phyloP scores from a whole-genome alignment of 2,888 invertebrate species.

The Phengaris arion region DNA sequence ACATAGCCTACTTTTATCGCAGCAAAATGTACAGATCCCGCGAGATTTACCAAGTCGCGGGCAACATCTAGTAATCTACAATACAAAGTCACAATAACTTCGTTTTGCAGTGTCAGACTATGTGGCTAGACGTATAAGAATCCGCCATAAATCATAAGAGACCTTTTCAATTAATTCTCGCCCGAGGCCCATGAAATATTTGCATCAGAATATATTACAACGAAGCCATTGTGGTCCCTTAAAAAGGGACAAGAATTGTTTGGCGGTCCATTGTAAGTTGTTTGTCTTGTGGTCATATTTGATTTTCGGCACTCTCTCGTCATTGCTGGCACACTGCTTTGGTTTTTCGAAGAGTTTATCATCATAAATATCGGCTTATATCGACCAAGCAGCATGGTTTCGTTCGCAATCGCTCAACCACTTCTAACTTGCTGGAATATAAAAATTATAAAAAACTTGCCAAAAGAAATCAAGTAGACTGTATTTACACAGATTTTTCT shows the following conservation, averaged over 20 bases:
- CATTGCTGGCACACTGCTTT: neutral
- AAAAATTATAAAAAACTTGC: too few relatives aligned
- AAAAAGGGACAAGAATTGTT: slow-evolving; percentile 53
- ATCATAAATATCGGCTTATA: neutral
- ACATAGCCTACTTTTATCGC: too few relatives aligned
- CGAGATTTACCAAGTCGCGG: too few relatives aligned
- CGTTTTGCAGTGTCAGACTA: neutral
- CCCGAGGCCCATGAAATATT: slow-evolving; percentile 49
- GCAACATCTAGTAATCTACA: too few relatives aligned
- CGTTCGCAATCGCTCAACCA: neutral
- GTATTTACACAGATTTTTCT: neutral
- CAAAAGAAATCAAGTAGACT: neutral
- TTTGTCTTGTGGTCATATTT: slow-evolving; percentile 74
- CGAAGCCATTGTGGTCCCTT: slow-evolving; percentile 45
- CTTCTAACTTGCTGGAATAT: neutral
- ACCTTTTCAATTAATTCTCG: slow-evolving; percentile 56
- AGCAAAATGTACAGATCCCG: too few relatives aligned
- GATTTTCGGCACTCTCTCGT: slow-evolving; percentile 36
- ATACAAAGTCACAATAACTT: neutral
- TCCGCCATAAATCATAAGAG: slow-evolving; percentile 48
- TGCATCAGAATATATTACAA: slow-evolving; percentile 50
- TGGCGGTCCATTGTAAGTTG: slow-evolving; percentile 56
- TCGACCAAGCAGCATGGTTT: neutral
- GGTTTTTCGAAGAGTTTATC: neutral
- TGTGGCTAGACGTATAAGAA: slow-evolving; percentile 26